Base-by-base conservation (phyloP, 53 echinoderm and acorn worm species). In the Zoroaster sp. region DNA sequence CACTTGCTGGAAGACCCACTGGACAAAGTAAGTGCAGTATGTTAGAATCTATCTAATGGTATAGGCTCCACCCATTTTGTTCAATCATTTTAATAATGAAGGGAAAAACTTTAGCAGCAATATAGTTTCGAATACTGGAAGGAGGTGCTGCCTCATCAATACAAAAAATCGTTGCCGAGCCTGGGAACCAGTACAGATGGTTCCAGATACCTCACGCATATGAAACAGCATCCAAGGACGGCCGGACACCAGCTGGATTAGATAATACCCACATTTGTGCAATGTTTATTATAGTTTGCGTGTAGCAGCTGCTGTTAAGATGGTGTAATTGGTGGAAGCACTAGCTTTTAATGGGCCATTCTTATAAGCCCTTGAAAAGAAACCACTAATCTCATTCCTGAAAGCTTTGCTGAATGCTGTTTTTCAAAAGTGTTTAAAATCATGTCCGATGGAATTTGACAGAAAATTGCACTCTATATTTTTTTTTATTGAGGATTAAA, bases 161-260 rank as follows among this genome's bases (percentile, higher is more conserved):
- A 70, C 42, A 59, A 79, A 83, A 78, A 85, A 66, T 66, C 66
- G 30, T 82, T 85, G 85, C n/a, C 45, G 34, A 21, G 36, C 85
- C 41, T 85, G 85, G 69, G 85, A 85, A 85, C 71, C 49, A 49
- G 51, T 35, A 44, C 70, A 71, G 69, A 69, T 85, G 85, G 85
- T 71, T 69, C 70, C 85, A 70, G 85, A 70, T 46, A 69, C 46
- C 28, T 71, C 46, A 70, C 85, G 42, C 85, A 85, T 85, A 47
- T 44, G 70, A 51, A 85, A 85, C 85, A 85, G 49, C 85, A 85
- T 85, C 40, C 85, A 85, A 85, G 85, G 85, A 46, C 71, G 44
- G 72, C 9, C 30, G 63, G 85, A 71, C 85, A 85, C 85, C 85
- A 85, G 70, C 85, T 85, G 85, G 42, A 71, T 66, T 32, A 18